Base-by-base conservation (phyloP, 2,888 invertebrate species). In the Synanthedon formicaeformis region DNA sequence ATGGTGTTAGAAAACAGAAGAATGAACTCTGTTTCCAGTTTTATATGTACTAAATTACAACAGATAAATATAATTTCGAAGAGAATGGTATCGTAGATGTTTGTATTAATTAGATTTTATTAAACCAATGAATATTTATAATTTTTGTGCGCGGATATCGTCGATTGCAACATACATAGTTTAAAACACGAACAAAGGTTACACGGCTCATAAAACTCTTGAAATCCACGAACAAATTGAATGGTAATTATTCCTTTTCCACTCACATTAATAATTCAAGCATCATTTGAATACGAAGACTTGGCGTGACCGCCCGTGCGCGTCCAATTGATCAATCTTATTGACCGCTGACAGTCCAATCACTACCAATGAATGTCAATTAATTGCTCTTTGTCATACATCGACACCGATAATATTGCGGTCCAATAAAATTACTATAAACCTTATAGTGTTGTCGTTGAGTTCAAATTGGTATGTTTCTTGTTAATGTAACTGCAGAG, bases 341-440 rank as follows among this genome's bases (percentile, higher is more conserved):
- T 66, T 67, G 69, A 69, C 69, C 61, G 71, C 56, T 69, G 71
- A 72, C 73, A 72, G 70, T 59, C 56, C 61, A 60, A 68, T 70
- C 65, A 62, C 65, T 67, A 69, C 73, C 73, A 75, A 74, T 73
- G 67, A 69, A 71, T 73, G 71, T 71, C 72, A 76, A 76, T 78
- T 77, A 76, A 75, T 75, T 72, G 67, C 58, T 66, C 64, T 63
- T 69, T 72, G 73, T 69, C 67, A 66, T 27, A 18, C 41, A 41
- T 50, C 16, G 16, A 50, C 56, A 34, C 49, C 48, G 6, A 48
- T 53, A 41, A 40, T 8, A 14, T 48, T 53, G 34, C 48, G 18
- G 12, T 12, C 14, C 6, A 13, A 12, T 14, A 45, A n/a, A 45
- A 5, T n/a, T 6, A n/a, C 14, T 13, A 6, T 13, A 12, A 45